Base-by-base conservation (phyloP, 2,888 invertebrate genomes). In the Girardia tigrina region DNA sequence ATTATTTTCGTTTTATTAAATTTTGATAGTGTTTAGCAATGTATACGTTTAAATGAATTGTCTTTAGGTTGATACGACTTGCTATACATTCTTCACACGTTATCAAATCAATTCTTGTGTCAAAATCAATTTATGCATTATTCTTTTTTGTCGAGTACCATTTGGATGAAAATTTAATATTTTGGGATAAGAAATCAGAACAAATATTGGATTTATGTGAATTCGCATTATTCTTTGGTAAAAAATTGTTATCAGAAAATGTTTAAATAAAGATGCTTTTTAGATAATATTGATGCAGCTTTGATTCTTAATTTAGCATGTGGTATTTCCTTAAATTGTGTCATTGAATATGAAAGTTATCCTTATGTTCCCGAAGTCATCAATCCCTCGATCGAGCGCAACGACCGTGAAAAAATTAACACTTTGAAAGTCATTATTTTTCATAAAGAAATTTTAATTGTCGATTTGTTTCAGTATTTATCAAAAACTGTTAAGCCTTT, bases 151-250 rank as follows among this genome's bases (percentile, higher is more conserved):
- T n/a, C 8, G 56, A 56, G 23, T 16, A 20, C 23, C 56, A 56
- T 56, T 56, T 56, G 56, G 56, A 56, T 56, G 56, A 56, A 56
- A 56, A 56, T 8, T 16, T 56, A 56, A 56, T 56, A 12, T 56
- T 56, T n/a, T 56, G 56, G 56, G 56, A 56, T 56, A 56, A 56
- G n/a, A 56, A 56, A 16, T 56, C 56, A 20, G 8, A 56, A 56
- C 56, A 56, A 23, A 56, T 56, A 2, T 56, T 56, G 23, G 56
- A 56, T 56, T 56, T 56, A 16, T 56, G 56, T 56, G 56, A 56
- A 56, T 56, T 56, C 23, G 4, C 56, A 12, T 16, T 56, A n/a
- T 56, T 56, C 16, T 56, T 56, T 16, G 56, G 56, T 56, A 56
- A 12, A 12, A n/a, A n/a, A n/a, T n/a, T n/a, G n/a, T 56, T n/a